Conservation (phyloP, 2,113 vertebrate species). For the Hyaena hyaena region DNA sequence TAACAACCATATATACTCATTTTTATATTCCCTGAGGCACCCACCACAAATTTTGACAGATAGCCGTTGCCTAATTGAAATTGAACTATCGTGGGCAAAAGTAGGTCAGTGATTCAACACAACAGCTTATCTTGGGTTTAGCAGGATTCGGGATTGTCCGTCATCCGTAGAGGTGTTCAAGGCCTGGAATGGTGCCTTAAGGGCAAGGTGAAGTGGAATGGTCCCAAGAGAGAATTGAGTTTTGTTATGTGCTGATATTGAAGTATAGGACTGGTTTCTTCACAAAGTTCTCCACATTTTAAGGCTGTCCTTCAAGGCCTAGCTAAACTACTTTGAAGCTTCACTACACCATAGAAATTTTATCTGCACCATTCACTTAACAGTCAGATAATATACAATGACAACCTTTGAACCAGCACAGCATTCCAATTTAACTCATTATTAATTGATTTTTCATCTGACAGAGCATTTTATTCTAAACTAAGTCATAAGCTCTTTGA, state of each 20-base stretch:
- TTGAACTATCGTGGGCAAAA: background rate
- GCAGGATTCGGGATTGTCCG: background rate
- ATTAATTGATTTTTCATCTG: conserved; percentile 26
- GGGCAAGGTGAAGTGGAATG: background rate
- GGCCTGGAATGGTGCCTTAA: background rate
- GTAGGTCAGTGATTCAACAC: background rate
- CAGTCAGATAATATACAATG: background rate
- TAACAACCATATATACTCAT: background rate
- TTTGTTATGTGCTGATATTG: background rate
- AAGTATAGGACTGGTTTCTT: background rate
- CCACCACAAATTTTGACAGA: background rate
- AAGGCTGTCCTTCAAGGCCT: background rate
- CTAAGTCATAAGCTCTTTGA: background rate
- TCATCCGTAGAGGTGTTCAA: background rate
- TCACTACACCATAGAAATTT: background rate
- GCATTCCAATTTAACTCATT: background rate
- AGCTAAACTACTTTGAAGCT: background rate
- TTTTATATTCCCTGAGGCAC: background rate
- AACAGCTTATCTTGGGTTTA: background rate
- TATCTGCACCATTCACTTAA: background rate
- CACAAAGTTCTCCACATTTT: background rate
- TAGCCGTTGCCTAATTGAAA: background rate
- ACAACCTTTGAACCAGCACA: background rate
- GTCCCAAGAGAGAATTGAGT: background rate
- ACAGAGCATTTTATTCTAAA: conserved; percentile 9